phyloP scores from a whole-genome alignment of 2,888 invertebrate genomes.

The Nectonema munidae region DNA sequence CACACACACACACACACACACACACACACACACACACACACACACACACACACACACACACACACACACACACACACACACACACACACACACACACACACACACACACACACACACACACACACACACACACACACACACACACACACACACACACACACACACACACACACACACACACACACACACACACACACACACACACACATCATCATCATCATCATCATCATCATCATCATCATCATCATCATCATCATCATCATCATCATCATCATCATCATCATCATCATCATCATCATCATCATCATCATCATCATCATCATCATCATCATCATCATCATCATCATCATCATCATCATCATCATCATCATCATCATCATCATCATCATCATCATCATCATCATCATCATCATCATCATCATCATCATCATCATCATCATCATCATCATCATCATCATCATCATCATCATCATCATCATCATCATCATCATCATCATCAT shows the following conservation, averaged over 20 bases:
- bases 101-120: too few relatives aligned
- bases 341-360: constrained; percentile 1
- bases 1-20: too few relatives aligned
- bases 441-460: constrained; percentile 6
- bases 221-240: constrained; percentile 9
- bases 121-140: too few relatives aligned
- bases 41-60: too few relatives aligned
- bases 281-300: constrained; percentile 7
- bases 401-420: neutral
- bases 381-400: neutral
- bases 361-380: constrained; percentile 1
- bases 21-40: too few relatives aligned
- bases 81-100: too few relatives aligned
- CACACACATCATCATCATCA: too few relatives aligned
- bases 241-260: constrained; percentile 6
- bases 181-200: too few relatives aligned
- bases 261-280: constrained; percentile 8
- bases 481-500: constrained; percentile 6
- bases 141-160: too few relatives aligned
- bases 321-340: constrained; percentile 10
- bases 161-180: too few relatives aligned
- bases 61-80: too few relatives aligned
- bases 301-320: constrained; percentile 1
- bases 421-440: constrained; percentile 1
- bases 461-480: constrained; percentile 7